Evolutionary conservation across 2,888 invertebrate species (phyloP).

Genomic region (Temnothorax unifasciatus): DNA sequence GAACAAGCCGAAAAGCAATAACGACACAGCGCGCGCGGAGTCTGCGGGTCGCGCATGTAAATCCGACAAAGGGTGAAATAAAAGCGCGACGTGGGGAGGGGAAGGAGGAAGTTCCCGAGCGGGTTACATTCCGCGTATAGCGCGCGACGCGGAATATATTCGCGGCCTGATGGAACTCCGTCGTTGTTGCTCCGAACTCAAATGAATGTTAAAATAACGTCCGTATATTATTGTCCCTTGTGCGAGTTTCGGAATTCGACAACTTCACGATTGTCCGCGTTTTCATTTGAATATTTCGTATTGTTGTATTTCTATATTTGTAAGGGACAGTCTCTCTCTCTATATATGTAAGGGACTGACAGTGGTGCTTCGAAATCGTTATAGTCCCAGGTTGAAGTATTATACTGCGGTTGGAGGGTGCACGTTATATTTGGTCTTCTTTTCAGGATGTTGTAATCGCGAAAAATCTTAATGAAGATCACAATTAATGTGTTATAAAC

Average conservation of each 20-base stretch:
- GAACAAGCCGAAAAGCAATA: constrained; percentile 77
- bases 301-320: not conserved
- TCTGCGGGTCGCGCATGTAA: constrained; percentile 49
- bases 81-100: constrained; percentile 15
- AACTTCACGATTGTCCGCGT: constrained; percentile 24
- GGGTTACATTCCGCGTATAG: constrained; percentile 39
- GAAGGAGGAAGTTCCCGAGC: constrained; percentile 38
- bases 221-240: constrained; percentile 25
- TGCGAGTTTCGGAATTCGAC: constrained; percentile 21
- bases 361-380: not conserved
- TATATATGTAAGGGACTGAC: not conserved
- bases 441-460: not conserved
- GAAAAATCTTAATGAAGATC: not conserved
- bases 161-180: constrained; percentile 21
- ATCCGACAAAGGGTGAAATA: constrained; percentile 50
- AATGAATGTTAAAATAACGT: constrained; percentile 54
- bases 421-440: too few relatives aligned
- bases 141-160: constrained; percentile 23
- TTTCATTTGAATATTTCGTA: constrained; percentile 31
- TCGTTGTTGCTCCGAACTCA: constrained; percentile 29
- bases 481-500: not conserved
- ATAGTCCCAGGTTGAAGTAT: not conserved
- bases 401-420: not conserved
- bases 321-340: too few relatives aligned
- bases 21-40: constrained; percentile 71